These are phyloP conservation scores for Petrocephalus zakoni DNA, from an alignment of 2,113 vertebrate species.

Conservation along the genomic window DNA sequence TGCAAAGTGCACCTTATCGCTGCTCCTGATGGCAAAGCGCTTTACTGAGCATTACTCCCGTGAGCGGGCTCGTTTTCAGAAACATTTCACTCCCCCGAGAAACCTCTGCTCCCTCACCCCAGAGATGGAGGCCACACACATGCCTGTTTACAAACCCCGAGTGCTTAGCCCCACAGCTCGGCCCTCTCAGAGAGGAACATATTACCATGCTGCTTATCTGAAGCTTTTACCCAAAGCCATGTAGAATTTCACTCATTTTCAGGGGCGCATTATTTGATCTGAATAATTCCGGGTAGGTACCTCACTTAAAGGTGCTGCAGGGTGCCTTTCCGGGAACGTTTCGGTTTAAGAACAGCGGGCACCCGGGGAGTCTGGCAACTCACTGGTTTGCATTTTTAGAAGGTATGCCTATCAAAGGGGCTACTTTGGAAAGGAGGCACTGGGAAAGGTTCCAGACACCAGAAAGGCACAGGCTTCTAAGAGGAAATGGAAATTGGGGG, in stretches of 20 bases:
- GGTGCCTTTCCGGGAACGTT: not conserved
- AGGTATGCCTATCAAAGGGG: not conserved
- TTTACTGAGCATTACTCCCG: constrained; percentile 34
- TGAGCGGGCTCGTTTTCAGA: constrained; percentile 29
- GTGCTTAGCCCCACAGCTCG: not conserved
- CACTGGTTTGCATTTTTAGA: not conserved
- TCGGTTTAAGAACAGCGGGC: not conserved
- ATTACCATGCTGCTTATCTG: not conserved
- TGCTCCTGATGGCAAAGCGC: constrained; percentile 33
- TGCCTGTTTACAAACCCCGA: constrained; percentile 17
- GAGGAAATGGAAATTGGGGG: not conserved
- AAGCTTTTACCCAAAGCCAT: not conserved
- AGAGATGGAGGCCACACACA: constrained; percentile 8
- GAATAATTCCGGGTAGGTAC: not conserved
- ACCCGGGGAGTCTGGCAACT: not conserved
- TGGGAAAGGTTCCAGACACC: not conserved
- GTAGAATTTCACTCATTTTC: constrained; percentile 1
- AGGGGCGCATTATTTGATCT: not conserved
- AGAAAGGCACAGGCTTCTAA: not conserved
- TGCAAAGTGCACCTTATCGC: constrained; percentile 36
- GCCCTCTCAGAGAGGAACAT: not conserved
- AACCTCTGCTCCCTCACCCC: not conserved
- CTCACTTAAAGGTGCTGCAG: not conserved
- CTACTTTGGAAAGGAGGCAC: not conserved
- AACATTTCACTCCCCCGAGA: constrained; percentile 19